Conservation (phyloP, 2,888 invertebrate genomes). For the Cephus pygmeus region DNA sequence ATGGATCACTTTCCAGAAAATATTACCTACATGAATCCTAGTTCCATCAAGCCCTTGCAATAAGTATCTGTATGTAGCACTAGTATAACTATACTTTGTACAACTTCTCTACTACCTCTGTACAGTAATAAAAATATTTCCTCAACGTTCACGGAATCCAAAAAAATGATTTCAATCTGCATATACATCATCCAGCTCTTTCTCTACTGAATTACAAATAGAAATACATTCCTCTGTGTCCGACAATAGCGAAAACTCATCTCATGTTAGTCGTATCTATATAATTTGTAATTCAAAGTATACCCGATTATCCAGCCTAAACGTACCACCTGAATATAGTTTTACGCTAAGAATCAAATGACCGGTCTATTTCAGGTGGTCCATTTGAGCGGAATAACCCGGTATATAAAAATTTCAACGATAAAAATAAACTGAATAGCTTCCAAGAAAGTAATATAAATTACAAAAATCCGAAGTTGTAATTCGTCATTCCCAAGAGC, state of each 20-base stretch:
- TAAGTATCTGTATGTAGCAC: not conserved
- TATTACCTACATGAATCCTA: slow-evolving; percentile 66
- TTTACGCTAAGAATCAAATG: not conserved
- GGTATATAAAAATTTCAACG: not conserved
- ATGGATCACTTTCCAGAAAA: slow-evolving; percentile 76
- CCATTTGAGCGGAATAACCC: not conserved
- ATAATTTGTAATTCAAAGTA: not conserved
- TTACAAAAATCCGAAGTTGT: not conserved
- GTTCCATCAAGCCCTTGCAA: slow-evolving; percentile 8
- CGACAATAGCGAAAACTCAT: not conserved
- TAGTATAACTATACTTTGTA: not conserved
- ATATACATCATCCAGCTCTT: not conserved
- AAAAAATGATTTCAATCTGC: not conserved
- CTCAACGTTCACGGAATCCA: not conserved
- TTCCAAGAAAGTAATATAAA: not conserved
- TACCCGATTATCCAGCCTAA: not conserved
- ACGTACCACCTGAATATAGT: not conserved
- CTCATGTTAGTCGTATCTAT: not conserved
- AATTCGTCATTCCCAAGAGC: too few species aligned
- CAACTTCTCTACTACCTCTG: not conserved
- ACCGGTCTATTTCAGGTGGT: not conserved
- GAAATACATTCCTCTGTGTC: not conserved
- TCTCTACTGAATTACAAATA: not conserved
- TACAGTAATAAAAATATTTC: not conserved
- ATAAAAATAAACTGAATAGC: not conserved